phyloP scores from a whole-genome alignment of 2,113 vertebrate species.

The Bothrops jararaca region DNA sequence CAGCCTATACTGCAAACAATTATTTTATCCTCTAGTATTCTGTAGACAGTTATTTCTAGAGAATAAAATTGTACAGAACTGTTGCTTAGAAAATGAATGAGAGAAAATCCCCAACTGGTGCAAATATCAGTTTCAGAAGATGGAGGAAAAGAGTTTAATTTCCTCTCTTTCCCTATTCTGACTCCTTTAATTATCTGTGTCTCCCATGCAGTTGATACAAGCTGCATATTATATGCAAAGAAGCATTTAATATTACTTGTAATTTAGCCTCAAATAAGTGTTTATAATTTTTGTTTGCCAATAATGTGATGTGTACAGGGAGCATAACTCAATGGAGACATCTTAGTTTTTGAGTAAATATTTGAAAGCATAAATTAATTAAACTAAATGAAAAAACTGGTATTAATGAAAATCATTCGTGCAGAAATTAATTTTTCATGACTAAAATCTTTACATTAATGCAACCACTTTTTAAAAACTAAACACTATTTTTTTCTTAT shows the following conservation, averaged over 20 bases:
- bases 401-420: slow-evolving; percentile 30
- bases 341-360: neutral
- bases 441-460: neutral
- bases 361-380: neutral
- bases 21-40: neutral
- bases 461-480: neutral
- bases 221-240: neutral
- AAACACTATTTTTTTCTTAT: neutral
- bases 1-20: neutral
- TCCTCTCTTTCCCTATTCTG: neutral
- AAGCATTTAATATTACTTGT: neutral
- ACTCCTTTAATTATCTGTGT: neutral
- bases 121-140: neutral
- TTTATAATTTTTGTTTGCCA: neutral
- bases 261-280: neutral
- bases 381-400: neutral
- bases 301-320: neutral
- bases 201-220: neutral
- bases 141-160: neutral
- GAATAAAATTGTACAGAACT: neutral
- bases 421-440: neutral
- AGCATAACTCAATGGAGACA: neutral
- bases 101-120: neutral
- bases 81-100: neutral
- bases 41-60: neutral